A percentile compares a stretch with the other conserved stretches of the same genome.
Conservation (phyloP, 2,888 invertebrate species). For the Mesoligia furuncula region DNA sequence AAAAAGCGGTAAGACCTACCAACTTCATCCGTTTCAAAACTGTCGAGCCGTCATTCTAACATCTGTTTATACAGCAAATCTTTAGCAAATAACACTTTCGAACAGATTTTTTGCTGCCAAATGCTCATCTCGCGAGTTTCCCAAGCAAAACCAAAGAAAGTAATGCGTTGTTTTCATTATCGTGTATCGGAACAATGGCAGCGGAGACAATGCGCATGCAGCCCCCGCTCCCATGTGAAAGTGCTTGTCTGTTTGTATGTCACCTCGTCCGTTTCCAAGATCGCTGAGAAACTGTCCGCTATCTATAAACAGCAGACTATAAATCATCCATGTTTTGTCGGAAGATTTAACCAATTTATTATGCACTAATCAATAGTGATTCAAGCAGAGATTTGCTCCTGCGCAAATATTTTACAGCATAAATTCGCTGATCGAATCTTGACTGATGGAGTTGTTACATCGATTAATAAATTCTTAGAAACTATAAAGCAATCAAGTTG, state of each 20-base stretch:
- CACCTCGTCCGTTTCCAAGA: conserved; percentile 66
- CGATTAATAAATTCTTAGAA: conserved; percentile 44
- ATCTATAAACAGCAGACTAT: conserved; percentile 57
- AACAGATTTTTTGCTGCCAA: conserved; percentile 58
- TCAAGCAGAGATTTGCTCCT: conserved; percentile 40
- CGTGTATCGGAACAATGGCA: conserved; percentile 67
- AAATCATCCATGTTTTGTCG: conserved; percentile 54
- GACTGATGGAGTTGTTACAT: conserved; percentile 36
- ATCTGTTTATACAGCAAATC: conserved; percentile 43
- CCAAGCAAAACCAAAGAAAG: conserved; percentile 74
- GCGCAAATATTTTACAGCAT: conserved; percentile 34
- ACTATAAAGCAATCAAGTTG: conserved; percentile 16
- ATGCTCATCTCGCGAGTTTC: conserved; percentile 68
- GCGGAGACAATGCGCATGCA: conserved; percentile 69
- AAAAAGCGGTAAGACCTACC: conserved; percentile 20
- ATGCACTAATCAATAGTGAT: conserved; percentile 52
- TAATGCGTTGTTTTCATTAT: conserved; percentile 72
- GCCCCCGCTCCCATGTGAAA: conserved; percentile 79
- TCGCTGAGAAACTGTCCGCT: conserved; percentile 58
- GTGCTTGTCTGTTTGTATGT: conserved; percentile 74
- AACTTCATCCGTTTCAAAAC: conserved; percentile 28
- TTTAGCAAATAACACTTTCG: conserved; percentile 52
- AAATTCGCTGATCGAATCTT: conserved; percentile 44
- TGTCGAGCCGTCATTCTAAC: conserved; percentile 39
- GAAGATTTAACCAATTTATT: conserved; percentile 40